Percentiles rank a stretch among this genome's conserved stretches.
These are phyloP conservation scores for Saccostrea glomerata DNA, from an alignment of 1,140 invertebrate species.

Conservation along the genomic window DNA sequence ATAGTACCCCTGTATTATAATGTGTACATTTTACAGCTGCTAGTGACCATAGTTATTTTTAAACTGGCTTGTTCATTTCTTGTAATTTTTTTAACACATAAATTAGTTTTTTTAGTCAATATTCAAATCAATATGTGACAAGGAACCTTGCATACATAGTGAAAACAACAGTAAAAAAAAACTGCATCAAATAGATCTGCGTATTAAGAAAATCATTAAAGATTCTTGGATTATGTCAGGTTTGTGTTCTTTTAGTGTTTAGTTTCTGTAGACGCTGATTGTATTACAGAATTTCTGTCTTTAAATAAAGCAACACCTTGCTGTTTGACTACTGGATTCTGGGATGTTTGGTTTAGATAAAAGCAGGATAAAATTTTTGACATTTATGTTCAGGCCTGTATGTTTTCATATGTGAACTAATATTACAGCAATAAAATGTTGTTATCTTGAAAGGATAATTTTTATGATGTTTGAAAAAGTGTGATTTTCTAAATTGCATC, in stretches of 20 bases:
- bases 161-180: no score
- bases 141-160: no score
- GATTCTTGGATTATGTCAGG: background rate
- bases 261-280: background rate
- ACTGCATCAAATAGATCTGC: background rate
- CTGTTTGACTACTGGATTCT: conserved; percentile 1
- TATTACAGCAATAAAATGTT: background rate
- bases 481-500: background rate
- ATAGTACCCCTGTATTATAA: no score
- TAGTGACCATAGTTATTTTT: no score
- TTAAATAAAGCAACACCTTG: conserved; percentile 15
- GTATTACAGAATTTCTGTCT: background rate
- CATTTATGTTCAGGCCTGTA: background rate
- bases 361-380: conserved; percentile 15
- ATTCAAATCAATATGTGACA: no score
- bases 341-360: conserved; percentile 30
- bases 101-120: no score
- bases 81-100: no score
- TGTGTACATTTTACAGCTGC: no score
- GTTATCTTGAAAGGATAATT: background rate
- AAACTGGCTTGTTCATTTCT: no score
- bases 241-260: background rate
- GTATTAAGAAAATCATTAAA: background rate
- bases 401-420: background rate
- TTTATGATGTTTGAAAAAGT: conserved; percentile 11